phyloP scores from a whole-genome alignment of 2,797 vertebrate species.

The Artibeus jamaicensis region DNA sequence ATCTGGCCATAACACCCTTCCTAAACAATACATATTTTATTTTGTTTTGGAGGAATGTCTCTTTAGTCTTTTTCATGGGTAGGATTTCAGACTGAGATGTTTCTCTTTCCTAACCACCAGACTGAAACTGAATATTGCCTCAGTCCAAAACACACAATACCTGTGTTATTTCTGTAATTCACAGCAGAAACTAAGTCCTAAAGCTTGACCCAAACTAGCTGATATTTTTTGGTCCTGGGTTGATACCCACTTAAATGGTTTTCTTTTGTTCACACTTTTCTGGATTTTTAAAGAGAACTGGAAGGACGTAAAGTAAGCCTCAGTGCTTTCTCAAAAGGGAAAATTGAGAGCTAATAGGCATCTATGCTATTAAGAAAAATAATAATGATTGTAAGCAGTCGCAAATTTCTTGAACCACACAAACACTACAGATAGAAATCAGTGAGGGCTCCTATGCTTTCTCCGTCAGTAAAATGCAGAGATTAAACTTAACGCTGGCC shows the following conservation, averaged over 20 bases:
- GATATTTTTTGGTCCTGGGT: neutral
- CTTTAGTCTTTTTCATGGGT: neutral
- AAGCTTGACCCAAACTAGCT: neutral
- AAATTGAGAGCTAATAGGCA: neutral
- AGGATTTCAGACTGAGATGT: neutral
- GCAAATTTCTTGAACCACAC: neutral
- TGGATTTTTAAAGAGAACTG: neutral
- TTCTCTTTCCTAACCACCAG: neutral
- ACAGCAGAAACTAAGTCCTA: neutral
- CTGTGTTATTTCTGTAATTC: neutral
- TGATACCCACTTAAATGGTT: neutral
- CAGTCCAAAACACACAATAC: neutral
- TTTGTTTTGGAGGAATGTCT: constrained; percentile 34
- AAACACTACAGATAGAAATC: neutral
- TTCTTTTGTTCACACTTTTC: neutral
- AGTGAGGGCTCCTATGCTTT: neutral
- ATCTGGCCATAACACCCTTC: neutral
- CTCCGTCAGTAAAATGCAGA: neutral
- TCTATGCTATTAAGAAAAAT: neutral
- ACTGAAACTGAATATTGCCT: neutral
- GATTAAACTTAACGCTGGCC: neutral
- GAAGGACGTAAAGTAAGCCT: neutral
- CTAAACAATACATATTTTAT: neutral
- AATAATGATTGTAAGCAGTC: neutral
- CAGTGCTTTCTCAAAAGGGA: neutral